Evolutionary conservation across 2,888 invertebrate genomes (phyloP).

Genomic region (Hydrotaea diabolus): DNA sequence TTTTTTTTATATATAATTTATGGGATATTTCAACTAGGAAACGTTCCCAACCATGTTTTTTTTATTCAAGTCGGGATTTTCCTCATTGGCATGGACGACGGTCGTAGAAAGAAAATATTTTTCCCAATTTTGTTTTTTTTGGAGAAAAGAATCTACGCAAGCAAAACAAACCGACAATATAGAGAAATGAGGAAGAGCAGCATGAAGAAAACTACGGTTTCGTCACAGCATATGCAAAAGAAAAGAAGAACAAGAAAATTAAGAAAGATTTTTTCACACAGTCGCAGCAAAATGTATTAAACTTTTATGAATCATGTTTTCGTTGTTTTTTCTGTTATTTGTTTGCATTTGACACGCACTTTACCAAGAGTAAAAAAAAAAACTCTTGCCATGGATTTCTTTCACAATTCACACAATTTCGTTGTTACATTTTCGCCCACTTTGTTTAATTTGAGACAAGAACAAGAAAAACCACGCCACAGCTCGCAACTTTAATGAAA

Average conservation of each 20-base stretch:
- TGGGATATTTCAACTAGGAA: background rate
- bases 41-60: background rate
- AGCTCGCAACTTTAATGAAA: slow-evolving; percentile 12
- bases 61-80: background rate
- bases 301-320: slow-evolving; percentile 30
- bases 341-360: slow-evolving; percentile 29
- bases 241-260: background rate
- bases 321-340: background rate
- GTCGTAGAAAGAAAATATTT: background rate
- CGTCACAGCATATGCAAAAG: background rate
- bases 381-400: background rate
- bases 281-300: slow-evolving; percentile 13
- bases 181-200: background rate
- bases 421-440: slow-evolving; percentile 22
- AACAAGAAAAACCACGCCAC: background rate
- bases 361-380: slow-evolving; percentile 10
- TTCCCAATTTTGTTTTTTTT: slow-evolving; percentile 19
- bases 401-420: slow-evolving; percentile 5
- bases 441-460: slow-evolving; percentile 15
- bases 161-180: slow-evolving; percentile 56
- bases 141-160: slow-evolving; percentile 38
- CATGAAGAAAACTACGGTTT: slow-evolving; percentile 6
- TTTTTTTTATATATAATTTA: too few species aligned
- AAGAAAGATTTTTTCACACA: slow-evolving; percentile 19
- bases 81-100: background rate